Base-by-base conservation (phyloP, 2,113 vertebrate species). In the Sander vitreus region DNA sequence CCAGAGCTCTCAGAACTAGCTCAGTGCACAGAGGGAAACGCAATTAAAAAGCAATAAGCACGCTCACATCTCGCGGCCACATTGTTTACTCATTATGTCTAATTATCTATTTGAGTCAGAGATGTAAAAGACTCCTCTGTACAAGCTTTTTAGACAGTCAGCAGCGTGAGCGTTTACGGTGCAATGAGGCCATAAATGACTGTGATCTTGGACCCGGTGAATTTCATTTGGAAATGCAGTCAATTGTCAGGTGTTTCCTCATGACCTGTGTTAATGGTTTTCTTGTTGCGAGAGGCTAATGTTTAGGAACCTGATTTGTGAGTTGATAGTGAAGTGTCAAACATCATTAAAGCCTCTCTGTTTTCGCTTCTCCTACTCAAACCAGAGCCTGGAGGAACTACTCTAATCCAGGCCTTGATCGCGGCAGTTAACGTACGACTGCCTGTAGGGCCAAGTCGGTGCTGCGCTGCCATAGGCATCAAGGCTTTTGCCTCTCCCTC, bases 11-110 rank as follows among this genome's bases (percentile, higher is more conserved):
- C 33, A 51, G 69, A 85, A 76, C 53, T 53, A 58, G 76, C 67
- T 59, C 48, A 4, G 54, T 19, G 74, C 54, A 62, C 80, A 7
- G 19, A 53, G 73, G 75, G 65, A 76, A 74, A 74, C 68, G 85
- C 90, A 91, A 93, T 93, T 88, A 93, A 90, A 92, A 94, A 91
- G 84, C 89, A 91, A 91, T 90, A 83, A 92, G 77, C 67, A n/a
- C 4, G 57, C 73, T 62, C 36, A 68, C 79, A 82, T 88, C 85
- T 90, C 23, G 57, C 54, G 6, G 83, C 81, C 66, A 53, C 72
- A 68, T 82, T 90, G 93, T 92, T 93, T 88, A 78, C 89, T 91
- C 87, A 87, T 92, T 87, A 88, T 57, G 83, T 60, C 88, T 90
- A 88, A 93, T 92, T 88, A 91, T 81, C 85, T 76, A n/a, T 82